A percentile compares a stretch with the other conserved stretches of the same genome.
These are phyloP conservation scores for Chrysochloris asiatica DNA, from an alignment of 2,113 vertebrate genomes.

Conservation along the genomic window DNA sequence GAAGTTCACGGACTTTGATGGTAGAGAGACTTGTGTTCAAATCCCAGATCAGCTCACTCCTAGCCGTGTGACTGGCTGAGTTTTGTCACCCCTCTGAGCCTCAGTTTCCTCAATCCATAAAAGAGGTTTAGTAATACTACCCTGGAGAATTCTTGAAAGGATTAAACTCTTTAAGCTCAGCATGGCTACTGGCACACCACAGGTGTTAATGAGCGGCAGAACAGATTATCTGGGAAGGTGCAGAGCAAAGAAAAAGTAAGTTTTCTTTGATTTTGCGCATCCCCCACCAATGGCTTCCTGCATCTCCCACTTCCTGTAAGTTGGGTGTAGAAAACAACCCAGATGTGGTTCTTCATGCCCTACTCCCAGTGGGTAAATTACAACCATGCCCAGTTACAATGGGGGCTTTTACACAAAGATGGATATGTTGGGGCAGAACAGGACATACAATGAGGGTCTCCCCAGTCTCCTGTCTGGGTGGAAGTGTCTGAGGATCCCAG, in stretches of 20 bases:
- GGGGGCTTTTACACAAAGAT: not conserved
- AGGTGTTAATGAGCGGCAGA: not conserved
- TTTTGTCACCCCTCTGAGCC: not conserved
- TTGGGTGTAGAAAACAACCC: no score
- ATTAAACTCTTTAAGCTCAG: not conserved
- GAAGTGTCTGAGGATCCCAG: not conserved
- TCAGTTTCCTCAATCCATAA: not conserved
- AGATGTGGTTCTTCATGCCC: not conserved
- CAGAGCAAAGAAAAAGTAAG: not conserved
- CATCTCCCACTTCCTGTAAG: not conserved
- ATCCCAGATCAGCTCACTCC: not conserved
- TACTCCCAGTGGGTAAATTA: not conserved
- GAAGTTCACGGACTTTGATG: not conserved
- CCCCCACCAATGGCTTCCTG: not conserved
- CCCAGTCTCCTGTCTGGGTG: not conserved
- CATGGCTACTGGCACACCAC: not conserved
- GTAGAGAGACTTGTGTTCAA: not conserved
- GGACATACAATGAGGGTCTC: not conserved
- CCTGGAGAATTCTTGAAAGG: not conserved
- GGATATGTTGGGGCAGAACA: not conserved
- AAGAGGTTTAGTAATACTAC: not conserved
- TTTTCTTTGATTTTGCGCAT: not conserved
- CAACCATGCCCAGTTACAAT: not conserved
- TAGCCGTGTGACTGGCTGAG: not conserved
- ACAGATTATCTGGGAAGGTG: not conserved